Evolutionary conservation across 2,888 invertebrate genomes (phyloP).

Genomic region (Phanerotoma sp.): DNA sequence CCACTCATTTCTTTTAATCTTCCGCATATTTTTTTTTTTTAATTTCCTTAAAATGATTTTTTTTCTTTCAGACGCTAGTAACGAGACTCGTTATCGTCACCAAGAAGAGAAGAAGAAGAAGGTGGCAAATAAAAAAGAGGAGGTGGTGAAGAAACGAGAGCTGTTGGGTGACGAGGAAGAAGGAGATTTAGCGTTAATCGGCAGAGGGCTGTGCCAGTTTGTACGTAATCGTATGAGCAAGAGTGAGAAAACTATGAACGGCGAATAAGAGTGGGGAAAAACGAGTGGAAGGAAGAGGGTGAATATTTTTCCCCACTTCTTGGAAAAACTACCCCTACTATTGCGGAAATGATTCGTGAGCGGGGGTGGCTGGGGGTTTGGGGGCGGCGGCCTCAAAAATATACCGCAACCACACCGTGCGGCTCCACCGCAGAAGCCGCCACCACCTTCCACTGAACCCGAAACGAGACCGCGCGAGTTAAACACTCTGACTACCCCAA

Average conservation of each 20-base stretch:
- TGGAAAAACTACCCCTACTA: conserved; percentile 50
- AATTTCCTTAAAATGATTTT: conserved; percentile 9
- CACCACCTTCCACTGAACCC: conserved; percentile 54
- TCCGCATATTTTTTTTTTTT: conserved; percentile 8
- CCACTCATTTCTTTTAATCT: not conserved
- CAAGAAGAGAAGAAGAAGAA: conserved; percentile 9
- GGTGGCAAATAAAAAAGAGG: conserved; percentile 7
- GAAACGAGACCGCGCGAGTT: conserved; percentile 56
- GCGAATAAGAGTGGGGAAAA: conserved; percentile 14
- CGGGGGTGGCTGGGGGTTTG: conserved; percentile 44
- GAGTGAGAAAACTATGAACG: conserved; percentile 2
- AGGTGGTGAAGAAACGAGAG: not conserved
- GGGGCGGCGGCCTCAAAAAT: conserved; percentile 58
- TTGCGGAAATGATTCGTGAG: conserved; percentile 37
- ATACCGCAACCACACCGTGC: conserved; percentile 58
- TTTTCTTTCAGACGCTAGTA: conserved; percentile 27
- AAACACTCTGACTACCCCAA: conserved; percentile 43
- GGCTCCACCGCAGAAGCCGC: conserved; percentile 58
- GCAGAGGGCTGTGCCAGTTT: conserved; percentile 22
- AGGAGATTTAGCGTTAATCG: conserved; percentile 32
- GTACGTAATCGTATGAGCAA: conserved; percentile 20
- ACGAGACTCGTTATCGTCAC: conserved; percentile 31
- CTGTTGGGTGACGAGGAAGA: not conserved
- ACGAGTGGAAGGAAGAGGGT: conserved; percentile 22
- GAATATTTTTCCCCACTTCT: conserved; percentile 56